These are phyloP conservation scores for Sinocyclocheilus maitianheensis DNA, from an alignment of 2,113 vertebrate species.

Conservation along the genomic window DNA sequence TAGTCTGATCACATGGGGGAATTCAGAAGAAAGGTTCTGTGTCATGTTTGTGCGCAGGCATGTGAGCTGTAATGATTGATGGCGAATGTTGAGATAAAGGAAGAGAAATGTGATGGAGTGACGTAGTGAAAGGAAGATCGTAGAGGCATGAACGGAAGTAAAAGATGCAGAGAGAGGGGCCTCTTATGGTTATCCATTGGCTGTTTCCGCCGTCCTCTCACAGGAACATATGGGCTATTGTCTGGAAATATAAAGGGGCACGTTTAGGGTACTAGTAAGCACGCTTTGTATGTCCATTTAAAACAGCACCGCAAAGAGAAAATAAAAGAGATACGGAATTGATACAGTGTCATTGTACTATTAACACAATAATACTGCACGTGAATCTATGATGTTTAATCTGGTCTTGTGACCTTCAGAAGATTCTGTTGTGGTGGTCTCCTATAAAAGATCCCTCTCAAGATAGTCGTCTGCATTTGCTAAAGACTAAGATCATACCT, in stretches of 20 bases:
- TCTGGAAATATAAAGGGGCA: slow-evolving; percentile 20
- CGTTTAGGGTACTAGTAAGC: neutral
- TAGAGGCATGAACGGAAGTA: slow-evolving; percentile 32
- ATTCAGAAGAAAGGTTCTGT: slow-evolving; percentile 24
- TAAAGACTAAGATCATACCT: slow-evolving; percentile 3
- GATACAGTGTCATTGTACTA: neutral
- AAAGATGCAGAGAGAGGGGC: slow-evolving; percentile 4
- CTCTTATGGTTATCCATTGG: slow-evolving; percentile 20
- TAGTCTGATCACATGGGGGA: neutral
- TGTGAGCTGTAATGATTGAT: neutral
- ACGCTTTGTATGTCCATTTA: neutral
- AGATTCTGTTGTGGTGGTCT: neutral
- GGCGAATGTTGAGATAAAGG: slow-evolving; percentile 26
- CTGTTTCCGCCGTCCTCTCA: slow-evolving; percentile 39
- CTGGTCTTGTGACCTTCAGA: slow-evolving; percentile 4
- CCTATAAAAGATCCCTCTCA: neutral
- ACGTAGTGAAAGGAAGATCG: slow-evolving; percentile 41
- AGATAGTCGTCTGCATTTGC: neutral
- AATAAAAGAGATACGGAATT: neutral
- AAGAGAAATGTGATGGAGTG: slow-evolving; percentile 30
- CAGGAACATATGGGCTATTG: slow-evolving; percentile 35
- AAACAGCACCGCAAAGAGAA: neutral
- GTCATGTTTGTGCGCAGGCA: neutral
- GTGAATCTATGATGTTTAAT: neutral
- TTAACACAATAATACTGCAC: neutral